phyloP scores from a whole-genome alignment of 1,140 invertebrate genomes.

The Phortica variegata region DNA sequence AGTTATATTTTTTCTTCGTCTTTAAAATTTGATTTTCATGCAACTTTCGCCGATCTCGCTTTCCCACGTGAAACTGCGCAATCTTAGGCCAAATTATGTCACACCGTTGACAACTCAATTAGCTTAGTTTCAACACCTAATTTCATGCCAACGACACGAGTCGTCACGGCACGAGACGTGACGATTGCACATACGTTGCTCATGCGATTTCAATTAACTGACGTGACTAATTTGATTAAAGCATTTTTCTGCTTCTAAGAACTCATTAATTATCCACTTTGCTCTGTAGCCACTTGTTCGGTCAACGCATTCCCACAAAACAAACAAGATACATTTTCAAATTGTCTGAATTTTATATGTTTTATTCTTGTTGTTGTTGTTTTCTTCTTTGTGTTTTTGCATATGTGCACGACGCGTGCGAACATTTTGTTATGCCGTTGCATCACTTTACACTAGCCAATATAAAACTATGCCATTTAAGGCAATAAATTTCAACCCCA shows the following conservation, averaged over 20 bases:
- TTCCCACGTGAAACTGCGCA: background rate
- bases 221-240: conserved; percentile 43
- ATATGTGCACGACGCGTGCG: conserved; percentile 32
- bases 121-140: background rate
- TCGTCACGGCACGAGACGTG: too few relatives aligned
- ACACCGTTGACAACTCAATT: background rate
- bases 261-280: conserved; percentile 27
- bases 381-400: conserved; percentile 24
- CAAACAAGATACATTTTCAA: too few relatives aligned
- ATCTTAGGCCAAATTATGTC: too few relatives aligned
- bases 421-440: conserved; percentile 28
- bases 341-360: too few relatives aligned
- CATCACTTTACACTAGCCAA: background rate
- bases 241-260: conserved; percentile 31
- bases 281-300: conserved; percentile 39
- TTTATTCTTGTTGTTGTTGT: too few relatives aligned
- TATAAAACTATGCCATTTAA: too few relatives aligned
- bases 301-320: conserved; percentile 14
- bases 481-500: conserved; percentile 32
- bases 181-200: conserved; percentile 4
- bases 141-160: conserved; percentile 15
- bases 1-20: background rate
- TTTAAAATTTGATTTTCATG: background rate
- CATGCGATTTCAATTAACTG: conserved; percentile 50
- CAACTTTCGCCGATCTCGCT: conserved; percentile 1